These are phyloP conservation scores for Aculops lycopersici DNA, from an alignment of 1,140 invertebrate species.

Conservation along the genomic window DNA sequence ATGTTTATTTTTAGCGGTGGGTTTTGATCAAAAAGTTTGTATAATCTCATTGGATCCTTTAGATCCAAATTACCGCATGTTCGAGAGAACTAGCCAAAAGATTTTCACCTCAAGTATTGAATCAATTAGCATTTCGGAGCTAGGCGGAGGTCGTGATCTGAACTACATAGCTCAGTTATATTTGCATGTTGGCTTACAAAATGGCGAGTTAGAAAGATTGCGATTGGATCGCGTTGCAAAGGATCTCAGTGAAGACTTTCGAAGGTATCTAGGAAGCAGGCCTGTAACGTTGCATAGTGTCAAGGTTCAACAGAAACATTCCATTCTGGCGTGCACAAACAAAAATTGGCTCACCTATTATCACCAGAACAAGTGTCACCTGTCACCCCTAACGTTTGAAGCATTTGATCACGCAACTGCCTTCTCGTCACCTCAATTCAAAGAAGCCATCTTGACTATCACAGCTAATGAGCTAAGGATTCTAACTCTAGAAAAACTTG, in stretches of 20 bases:
- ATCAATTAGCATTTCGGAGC: conserved; percentile 82
- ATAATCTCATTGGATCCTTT: conserved; percentile 87
- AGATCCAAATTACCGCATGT: too few species aligned
- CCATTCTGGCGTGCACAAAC: conserved; percentile 85
- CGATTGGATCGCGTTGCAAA: conserved; percentile 86
- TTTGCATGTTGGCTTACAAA: conserved; percentile 86
- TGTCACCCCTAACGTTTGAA: conserved; percentile 83
- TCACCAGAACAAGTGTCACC: conserved; percentile 76
- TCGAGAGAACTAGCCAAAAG: conserved; percentile 76
- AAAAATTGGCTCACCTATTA: conserved; percentile 93
- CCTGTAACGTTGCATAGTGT: conserved; percentile 89
- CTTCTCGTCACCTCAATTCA: conserved; percentile 93
- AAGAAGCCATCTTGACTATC: conserved; percentile 95
- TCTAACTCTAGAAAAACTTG: conserved; percentile 84
- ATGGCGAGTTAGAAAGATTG: conserved; percentile 73
- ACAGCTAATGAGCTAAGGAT: conserved; percentile 83
- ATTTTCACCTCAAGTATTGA: conserved; percentile 80
- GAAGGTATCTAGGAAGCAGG: conserved; percentile 67
- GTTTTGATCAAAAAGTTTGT: conserved; percentile 80
- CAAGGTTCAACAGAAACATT: conserved; percentile 70
- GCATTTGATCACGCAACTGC: conserved; percentile 86
- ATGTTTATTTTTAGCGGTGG: conserved; percentile 83
- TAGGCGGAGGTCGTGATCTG: conserved; percentile 24
- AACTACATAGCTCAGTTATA: conserved; percentile 38
- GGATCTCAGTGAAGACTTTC: conserved; percentile 79